These are phyloP conservation scores for Melanchra persicariae DNA, from an alignment of 2,888 invertebrate species.

Conservation along the genomic window DNA sequence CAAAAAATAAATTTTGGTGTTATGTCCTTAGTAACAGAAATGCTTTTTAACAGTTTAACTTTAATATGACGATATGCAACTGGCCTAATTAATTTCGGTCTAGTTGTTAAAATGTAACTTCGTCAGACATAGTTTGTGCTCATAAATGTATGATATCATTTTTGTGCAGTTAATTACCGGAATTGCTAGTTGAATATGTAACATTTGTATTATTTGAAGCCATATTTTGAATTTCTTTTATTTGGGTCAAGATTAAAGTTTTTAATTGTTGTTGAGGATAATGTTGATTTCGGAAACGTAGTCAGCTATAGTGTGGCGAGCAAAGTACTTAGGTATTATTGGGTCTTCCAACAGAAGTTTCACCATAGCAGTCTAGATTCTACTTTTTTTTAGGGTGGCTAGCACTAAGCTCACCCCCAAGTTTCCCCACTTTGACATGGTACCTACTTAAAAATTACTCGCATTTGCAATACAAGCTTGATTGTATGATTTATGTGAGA, in stretches of 20 bases:
- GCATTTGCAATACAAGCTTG: no score
- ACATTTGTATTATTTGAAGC: constrained; percentile 20
- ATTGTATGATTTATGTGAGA: no score
- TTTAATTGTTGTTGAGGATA: neutral
- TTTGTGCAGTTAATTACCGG: constrained; percentile 51
- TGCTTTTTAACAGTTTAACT: neutral
- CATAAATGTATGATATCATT: constrained; percentile 48
- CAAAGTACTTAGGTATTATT: no score
- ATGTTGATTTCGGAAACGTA: no score
- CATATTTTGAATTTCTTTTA: constrained; percentile 29
- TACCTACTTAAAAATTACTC: no score
- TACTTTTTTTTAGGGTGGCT: no score
- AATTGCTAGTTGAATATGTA: constrained; percentile 34
- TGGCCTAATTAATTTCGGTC: constrained; percentile 46
- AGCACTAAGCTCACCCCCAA: no score
- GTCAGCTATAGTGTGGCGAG: no score
- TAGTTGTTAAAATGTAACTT: constrained; percentile 46
- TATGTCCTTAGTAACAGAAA: neutral
- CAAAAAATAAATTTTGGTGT: no score
- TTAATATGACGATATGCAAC: constrained; percentile 39
- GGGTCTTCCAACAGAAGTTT: no score
- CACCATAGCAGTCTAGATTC: no score
- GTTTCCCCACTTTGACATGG: no score
- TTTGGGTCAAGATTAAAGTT: constrained; percentile 42
- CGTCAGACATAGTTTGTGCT: constrained; percentile 26